phyloP scores from a whole-genome alignment of 2,113 vertebrate genomes.

The Poeciliopsis occidentalis region DNA sequence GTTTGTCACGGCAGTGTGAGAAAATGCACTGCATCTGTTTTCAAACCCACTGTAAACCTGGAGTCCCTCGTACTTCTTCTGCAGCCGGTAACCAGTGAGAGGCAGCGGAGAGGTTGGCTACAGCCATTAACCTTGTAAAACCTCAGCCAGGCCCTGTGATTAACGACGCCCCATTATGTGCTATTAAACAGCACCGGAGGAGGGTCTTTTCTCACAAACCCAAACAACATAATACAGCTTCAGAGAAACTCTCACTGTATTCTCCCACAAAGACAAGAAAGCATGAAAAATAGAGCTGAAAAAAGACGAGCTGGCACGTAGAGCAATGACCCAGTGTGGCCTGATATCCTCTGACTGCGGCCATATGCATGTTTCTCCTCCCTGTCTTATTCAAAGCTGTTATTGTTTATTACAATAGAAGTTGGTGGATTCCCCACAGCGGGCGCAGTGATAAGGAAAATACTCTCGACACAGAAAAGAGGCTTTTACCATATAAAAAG shows the following conservation, averaged over 20 bases:
- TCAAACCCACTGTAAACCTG: not conserved
- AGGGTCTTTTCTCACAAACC: slow-evolving; percentile 33
- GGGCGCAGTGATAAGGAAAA: slow-evolving; percentile 65
- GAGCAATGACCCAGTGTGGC: slow-evolving; percentile 45
- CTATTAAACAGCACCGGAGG: slow-evolving; percentile 54
- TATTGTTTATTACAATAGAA: slow-evolving; percentile 69
- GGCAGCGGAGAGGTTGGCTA: slow-evolving; percentile 50
- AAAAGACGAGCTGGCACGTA: slow-evolving; percentile 27
- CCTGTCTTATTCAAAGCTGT: slow-evolving; percentile 63
- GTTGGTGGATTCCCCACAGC: slow-evolving; percentile 54
- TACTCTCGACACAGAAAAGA: slow-evolving; percentile 53
- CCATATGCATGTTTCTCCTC: slow-evolving; percentile 58
- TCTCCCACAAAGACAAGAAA: slow-evolving; percentile 4
- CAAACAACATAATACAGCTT: slow-evolving; percentile 30
- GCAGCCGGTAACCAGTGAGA: slow-evolving; percentile 61
- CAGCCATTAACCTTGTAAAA: slow-evolving; percentile 77
- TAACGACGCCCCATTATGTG: slow-evolving; percentile 69
- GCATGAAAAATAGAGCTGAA: not conserved
- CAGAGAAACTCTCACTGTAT: slow-evolving; percentile 11
- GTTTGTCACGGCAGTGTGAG: not conserved
- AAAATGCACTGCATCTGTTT: no score
- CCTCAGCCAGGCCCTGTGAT: slow-evolving; percentile 63
- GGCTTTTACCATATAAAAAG: slow-evolving; percentile 73
- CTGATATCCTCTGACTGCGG: slow-evolving; percentile 56
- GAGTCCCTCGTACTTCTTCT: slow-evolving; percentile 10